Base-by-base conservation (phyloP, 2,888 invertebrate species). In the Xestobium rufovillosum region DNA sequence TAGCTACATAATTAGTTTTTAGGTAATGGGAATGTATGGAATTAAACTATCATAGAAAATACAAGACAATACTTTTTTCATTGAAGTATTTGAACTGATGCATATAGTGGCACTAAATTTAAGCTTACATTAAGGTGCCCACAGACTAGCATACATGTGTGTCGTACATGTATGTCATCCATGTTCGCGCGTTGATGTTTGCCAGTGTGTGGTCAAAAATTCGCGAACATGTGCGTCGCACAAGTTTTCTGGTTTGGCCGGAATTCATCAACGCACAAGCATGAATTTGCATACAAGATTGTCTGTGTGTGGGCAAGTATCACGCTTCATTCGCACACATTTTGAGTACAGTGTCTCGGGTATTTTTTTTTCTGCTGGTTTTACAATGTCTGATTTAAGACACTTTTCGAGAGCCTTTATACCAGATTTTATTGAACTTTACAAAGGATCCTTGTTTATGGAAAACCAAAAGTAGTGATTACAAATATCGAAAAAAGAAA, bases 181-280 rank as follows among this genome's bases (percentile, higher is more conserved):
- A 3, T 31, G 31, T 17, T 11, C 3, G 31, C 17, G 16, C 31
- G 31, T 31, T 31, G 31, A 31, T 31, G 2, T 31, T 13, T 15
- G 31, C 31, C 2, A 2, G 31, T 31, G 31, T 31, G 16, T 31
- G 3, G 31, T 26, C 16, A 26, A 31, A 31, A 31, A 13, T 8
- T 10, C 2, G 2, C 16, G 12, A 2, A 31, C 2, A 31, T 31
- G 31, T 31, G 16, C 3, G 31, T 31, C 31, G 31, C 31, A 31
- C 31, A 31, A 31, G 15, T 16, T 31, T 31, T 31, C 31, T 15
- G 3, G 13, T 15, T 16, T 16, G 2, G 17, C 31, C 31, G 31
- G 31, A 31, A 31, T 31, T 27, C 31, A 31, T 31, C 26, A 31
- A 31, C 31, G 31, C 16, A 17, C 31, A 31, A 31, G 26, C 31